Conservation (phyloP, 1,140 invertebrate species). For the Trachymyrmex septentrionalis region DNA sequence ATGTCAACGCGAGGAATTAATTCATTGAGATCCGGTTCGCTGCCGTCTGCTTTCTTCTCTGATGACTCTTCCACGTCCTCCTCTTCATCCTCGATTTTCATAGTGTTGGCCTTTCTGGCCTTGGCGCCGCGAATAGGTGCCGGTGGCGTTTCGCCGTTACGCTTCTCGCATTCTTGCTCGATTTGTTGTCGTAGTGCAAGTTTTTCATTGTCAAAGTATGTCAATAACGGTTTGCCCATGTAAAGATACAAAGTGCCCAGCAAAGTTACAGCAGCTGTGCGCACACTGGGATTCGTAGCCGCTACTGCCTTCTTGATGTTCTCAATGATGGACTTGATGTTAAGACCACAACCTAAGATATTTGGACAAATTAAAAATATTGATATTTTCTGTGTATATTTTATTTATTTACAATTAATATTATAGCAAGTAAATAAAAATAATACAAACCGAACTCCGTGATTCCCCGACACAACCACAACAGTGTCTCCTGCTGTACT, state of each 20-base stretch:
- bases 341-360: slow-evolving; percentile 88
- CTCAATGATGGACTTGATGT: slow-evolving; percentile 93
- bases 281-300: slow-evolving; percentile 94
- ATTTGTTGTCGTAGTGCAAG: slow-evolving; percentile 94
- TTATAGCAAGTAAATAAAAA: slow-evolving; percentile 38
- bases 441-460: slow-evolving; percentile 93
- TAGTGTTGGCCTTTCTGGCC: slow-evolving; percentile 65
- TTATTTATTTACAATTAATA: background rate
- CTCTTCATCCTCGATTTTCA: slow-evolving; percentile 85
- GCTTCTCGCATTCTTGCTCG: slow-evolving; percentile 95
- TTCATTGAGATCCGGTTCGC: slow-evolving; percentile 89
- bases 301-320: slow-evolving; percentile 94
- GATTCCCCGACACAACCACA: slow-evolving; percentile 92
- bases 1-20: slow-evolving; percentile 93
- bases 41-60: slow-evolving; percentile 85
- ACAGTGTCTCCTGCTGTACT: slow-evolving; percentile 94
- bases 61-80: slow-evolving; percentile 86
- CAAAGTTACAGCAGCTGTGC: slow-evolving; percentile 91
- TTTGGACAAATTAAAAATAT: slow-evolving; percentile 4
- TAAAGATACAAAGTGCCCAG: slow-evolving; percentile 93
- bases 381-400: background rate
- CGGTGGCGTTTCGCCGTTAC: slow-evolving; percentile 90
- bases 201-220: slow-evolving; percentile 96
- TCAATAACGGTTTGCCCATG: slow-evolving; percentile 91
- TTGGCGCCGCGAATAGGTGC: slow-evolving; percentile 89